Evolutionary conservation across 1,140 invertebrate genomes (phyloP).

Genomic region (Ips typographus): DNA sequence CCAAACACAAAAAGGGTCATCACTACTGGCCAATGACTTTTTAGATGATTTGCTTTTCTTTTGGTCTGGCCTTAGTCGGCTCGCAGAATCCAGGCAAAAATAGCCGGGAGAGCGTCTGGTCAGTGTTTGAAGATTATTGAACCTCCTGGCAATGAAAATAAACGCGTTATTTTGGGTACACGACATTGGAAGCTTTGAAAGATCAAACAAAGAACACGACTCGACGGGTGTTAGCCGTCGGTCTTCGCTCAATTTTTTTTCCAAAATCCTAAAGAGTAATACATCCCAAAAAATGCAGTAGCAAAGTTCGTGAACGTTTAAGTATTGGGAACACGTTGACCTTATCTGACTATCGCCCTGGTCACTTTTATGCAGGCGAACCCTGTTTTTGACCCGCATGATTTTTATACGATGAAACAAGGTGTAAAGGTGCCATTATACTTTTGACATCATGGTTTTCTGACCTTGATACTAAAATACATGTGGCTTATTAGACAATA

Average conservation of each 20-base stretch:
- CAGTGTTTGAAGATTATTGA: constrained; percentile 41
- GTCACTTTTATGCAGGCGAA: constrained; percentile 6
- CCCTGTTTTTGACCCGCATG: constrained; percentile 4
- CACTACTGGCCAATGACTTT: constrained; percentile 30
- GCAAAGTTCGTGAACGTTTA: neutral
- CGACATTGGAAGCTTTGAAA: constrained; percentile 29
- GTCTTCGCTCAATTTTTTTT: no score
- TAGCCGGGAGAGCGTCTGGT: constrained; percentile 37
- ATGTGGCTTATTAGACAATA: no score
- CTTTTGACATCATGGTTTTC: no score
- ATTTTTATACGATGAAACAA: neutral
- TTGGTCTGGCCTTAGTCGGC: constrained; percentile 23
- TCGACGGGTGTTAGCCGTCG: no score
- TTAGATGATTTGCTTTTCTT: constrained; percentile 25
- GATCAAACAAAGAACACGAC: constrained; percentile 10
- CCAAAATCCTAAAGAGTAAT: neutral
- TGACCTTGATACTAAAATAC: no score
- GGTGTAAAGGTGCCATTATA: neutral
- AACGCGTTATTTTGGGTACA: constrained; percentile 23
- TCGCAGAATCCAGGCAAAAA: constrained; percentile 32
- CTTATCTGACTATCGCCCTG: constrained; percentile 2
- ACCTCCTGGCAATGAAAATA: constrained; percentile 38
- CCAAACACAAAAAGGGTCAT: neutral
- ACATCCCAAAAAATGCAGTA: neutral
- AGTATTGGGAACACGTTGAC: neutral